These are phyloP conservation scores for Oxyura jamaicensis DNA, from an alignment of 2,113 vertebrate genomes.

Conservation along the genomic window DNA sequence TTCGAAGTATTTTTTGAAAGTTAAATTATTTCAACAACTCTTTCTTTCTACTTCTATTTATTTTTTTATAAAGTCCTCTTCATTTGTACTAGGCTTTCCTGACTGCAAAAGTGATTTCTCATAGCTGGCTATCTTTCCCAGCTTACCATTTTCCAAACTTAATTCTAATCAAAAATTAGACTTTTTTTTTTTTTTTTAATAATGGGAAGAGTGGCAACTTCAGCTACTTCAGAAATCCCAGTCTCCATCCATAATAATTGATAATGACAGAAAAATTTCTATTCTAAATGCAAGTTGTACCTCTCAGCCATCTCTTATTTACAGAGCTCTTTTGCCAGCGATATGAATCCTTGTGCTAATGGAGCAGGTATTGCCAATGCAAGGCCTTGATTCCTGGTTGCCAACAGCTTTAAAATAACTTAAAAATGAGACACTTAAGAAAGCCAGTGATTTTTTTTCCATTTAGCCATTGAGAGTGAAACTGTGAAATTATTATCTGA, in stretches of 20 bases:
- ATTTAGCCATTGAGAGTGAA: neutral
- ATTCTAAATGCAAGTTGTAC: neutral
- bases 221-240: neutral
- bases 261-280: neutral
- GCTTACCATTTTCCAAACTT: neutral
- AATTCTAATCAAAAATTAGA: neutral
- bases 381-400: neutral
- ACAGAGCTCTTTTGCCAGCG: neutral
- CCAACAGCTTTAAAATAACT: neutral
- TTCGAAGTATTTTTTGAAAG: neutral
- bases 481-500: neutral
- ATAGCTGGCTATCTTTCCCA: neutral
- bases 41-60: neutral
- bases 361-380: neutral
- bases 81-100: neutral
- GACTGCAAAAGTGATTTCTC: neutral
- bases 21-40: neutral
- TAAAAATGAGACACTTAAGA: neutral
- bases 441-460: neutral
- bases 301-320: neutral
- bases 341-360: neutral
- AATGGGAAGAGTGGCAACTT: neutral
- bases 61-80: neutral
- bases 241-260: neutral
- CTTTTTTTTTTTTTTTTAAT: accelerated